Conservation (phyloP, 1,140 invertebrate genomes). For the Plectrocnemia conspersa region DNA sequence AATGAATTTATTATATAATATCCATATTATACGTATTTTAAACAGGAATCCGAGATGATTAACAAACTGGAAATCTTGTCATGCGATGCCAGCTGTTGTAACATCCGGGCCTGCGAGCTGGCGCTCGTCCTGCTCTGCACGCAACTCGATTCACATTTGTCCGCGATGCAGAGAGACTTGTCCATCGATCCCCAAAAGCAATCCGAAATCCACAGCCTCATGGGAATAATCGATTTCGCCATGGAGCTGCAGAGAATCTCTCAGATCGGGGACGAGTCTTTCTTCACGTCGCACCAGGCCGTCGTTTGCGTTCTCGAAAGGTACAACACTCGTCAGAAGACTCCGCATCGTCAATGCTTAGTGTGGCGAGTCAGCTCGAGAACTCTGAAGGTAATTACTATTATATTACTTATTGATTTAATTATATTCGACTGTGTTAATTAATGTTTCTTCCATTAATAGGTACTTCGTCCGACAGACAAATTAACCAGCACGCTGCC, state of each 20-base stretch:
- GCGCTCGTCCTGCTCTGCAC: conserved; percentile 66
- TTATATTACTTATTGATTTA: background rate
- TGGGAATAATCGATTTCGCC: conserved; percentile 55
- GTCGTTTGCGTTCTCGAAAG: conserved; percentile 59
- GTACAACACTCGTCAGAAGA: conserved; percentile 66
- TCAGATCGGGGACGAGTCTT: conserved; percentile 64
- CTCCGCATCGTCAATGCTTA: conserved; percentile 66
- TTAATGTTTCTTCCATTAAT: conserved; percentile 34
- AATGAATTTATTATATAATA: too few species aligned
- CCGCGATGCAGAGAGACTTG: conserved; percentile 35
- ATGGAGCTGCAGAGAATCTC: conserved; percentile 57
- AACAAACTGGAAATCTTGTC: conserved; percentile 65
- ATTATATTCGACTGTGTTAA: background rate
- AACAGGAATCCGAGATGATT: conserved; percentile 56
- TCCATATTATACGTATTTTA: conserved; percentile 16
- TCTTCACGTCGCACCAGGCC: conserved; percentile 55
- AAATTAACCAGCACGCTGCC: conserved; percentile 66
- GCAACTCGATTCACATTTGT: conserved; percentile 50
- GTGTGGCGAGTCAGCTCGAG: conserved; percentile 66
- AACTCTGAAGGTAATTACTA: conserved; percentile 50
- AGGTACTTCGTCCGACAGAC: conserved; percentile 68
- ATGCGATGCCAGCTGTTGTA: conserved; percentile 66
- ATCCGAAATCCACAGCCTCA: conserved; percentile 39
- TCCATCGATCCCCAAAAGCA: conserved; percentile 32
- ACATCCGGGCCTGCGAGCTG: conserved; percentile 60